Evolutionary conservation across 1,140 invertebrate genomes (phyloP), one percentile per base, ranked within the genome.

Genomic region (Drosophila sproati): DNA sequence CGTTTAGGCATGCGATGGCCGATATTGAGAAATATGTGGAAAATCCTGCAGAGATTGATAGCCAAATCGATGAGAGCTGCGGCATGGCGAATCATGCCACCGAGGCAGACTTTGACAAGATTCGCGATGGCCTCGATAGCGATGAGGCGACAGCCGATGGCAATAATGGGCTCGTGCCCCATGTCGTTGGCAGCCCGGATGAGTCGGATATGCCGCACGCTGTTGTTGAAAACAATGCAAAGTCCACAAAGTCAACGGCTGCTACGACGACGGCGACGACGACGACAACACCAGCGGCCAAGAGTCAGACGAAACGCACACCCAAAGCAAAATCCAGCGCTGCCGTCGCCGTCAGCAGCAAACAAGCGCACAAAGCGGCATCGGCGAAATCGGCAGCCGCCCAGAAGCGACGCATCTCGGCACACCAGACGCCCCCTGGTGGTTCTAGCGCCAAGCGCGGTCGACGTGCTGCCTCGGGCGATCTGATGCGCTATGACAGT

Each of bases 11-110:
- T 68, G 98, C 98, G 5, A 94, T 98, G 72, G 94, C 95, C 77
- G 96, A 97, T 73, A 98, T 98, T 87, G 97, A 98, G 90, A 95
- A 97, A 39, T 97, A 95, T 81, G 96, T 97, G 72, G 93, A 94
- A n/a, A 94, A 96, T 92, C 95, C 95, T 74, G 94, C 95, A 92
- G 96, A 92, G 43, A 81, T 92, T 29, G 88, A 92, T 81, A 82
- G 71, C 94, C 92, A 93, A 93, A 93, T 90, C 10, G 80, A 77
- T 57, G 79, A 78, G 59, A 89, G 77, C 29, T 86, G 81, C 12
- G 85, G 80, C n/a, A 78, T 82, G 43, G 67, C 68, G 2, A 91
- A 91, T 71, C 86, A 91, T 55, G 77, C 89, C 35, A 91, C 88
- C 20, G 91, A 96, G 73, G 94, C 94, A n/a, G 94, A 96, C 56